phyloP scores from a whole-genome alignment of 2,113 vertebrate species.

The Neodontobutis hainanensis region DNA sequence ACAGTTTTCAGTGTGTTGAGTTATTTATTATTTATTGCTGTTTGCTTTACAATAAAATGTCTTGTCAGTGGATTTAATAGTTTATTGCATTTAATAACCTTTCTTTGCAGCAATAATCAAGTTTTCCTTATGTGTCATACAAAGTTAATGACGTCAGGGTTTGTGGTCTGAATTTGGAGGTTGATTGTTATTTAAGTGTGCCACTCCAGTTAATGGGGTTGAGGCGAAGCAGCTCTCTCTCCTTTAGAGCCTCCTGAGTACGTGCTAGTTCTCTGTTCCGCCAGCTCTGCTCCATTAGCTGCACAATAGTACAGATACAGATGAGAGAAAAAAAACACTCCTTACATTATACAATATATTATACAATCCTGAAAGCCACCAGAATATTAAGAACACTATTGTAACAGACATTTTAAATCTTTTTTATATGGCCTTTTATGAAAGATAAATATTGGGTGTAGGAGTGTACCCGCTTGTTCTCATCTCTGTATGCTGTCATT shows the following conservation, averaged over 20 bases:
- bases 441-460: constrained; percentile 2
- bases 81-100: background rate
- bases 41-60: constrained; percentile 62
- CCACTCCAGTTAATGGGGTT: constrained; percentile 82
- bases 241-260: constrained; percentile 70
- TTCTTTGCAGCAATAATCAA: constrained; percentile 6
- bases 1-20: constrained; percentile 10
- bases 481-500: constrained; percentile 72
- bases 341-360: constrained; percentile 26
- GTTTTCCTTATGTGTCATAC: background rate
- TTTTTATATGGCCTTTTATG: background rate
- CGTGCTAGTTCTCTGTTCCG: constrained; percentile 70
- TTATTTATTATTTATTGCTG: constrained; percentile 13
- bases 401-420: background rate
- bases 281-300: constrained; percentile 80
- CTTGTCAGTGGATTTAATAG: constrained; percentile 7
- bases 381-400: background rate
- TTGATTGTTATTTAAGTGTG: constrained; percentile 69
- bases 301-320: constrained; percentile 25
- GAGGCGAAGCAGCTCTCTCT: constrained; percentile 71
- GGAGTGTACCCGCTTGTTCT: constrained; percentile 73
- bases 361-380: constrained; percentile 25
- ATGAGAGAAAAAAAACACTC: background rate
- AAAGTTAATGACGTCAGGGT: constrained; percentile 10
- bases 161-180: background rate